A percentile compares a stretch with the other conserved stretches of the same genome.
phyloP scores from a whole-genome alignment of 1,140 invertebrate species.

The Teleopsis dalmanni region DNA sequence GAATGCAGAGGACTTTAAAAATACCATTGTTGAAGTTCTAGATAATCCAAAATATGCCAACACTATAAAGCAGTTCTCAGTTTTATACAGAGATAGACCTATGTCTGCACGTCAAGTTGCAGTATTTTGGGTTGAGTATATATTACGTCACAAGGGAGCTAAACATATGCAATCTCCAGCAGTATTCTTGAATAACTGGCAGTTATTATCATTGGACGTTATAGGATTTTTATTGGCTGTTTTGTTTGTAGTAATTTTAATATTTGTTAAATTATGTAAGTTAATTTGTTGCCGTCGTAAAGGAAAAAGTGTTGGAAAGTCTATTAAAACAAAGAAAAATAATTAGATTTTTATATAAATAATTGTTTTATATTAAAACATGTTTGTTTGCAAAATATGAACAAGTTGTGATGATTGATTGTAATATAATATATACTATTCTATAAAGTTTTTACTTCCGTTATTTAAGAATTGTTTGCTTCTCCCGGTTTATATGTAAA shows the following conservation, averaged over 20 bases:
- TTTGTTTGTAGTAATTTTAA: neutral
- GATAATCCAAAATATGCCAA: constrained; percentile 14
- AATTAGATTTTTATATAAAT: too few relatives aligned
- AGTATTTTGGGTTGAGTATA: constrained; percentile 19
- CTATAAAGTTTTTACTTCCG: too few relatives aligned
- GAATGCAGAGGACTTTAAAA: constrained; percentile 14
- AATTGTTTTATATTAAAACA: too few relatives aligned
- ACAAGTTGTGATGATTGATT: too few relatives aligned
- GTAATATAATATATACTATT: too few relatives aligned
- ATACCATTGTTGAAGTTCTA: constrained; percentile 17
- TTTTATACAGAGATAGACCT: constrained; percentile 17
- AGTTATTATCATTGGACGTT: constrained; percentile 10
- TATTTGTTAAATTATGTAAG: constrained; percentile 5
- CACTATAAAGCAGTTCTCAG: constrained; percentile 11
- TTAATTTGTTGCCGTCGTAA: constrained; percentile 7
- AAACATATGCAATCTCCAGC: constrained; percentile 31
- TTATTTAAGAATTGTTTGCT: too few relatives aligned
- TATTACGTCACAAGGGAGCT: constrained; percentile 39
- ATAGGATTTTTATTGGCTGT: constrained; percentile 8
- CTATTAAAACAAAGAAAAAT: neutral
- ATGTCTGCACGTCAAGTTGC: constrained; percentile 14
- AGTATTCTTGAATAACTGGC: constrained; percentile 12
- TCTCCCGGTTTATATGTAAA: too few relatives aligned
- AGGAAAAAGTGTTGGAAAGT: neutral
- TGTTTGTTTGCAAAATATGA: too few relatives aligned